Conservation (phyloP, 1,140 invertebrate genomes). For the Ectropis grisescens region DNA sequence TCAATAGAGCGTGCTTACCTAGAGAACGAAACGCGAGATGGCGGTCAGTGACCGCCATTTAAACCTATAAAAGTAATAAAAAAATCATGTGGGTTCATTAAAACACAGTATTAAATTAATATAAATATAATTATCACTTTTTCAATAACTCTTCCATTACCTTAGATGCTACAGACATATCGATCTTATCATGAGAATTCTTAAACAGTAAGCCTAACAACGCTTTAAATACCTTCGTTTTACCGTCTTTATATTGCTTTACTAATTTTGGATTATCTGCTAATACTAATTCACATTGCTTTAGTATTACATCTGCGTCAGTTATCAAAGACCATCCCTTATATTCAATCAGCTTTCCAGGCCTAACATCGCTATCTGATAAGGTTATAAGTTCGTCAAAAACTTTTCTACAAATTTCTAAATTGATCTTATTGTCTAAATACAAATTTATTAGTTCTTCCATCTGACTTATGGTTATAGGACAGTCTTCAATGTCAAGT, state of each 20-base stretch:
- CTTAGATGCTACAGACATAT: slow-evolving; percentile 74
- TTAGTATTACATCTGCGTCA: slow-evolving; percentile 72
- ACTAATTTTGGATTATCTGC: slow-evolving; percentile 78
- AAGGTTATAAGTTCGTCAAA: slow-evolving; percentile 70
- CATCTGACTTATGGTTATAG: slow-evolving; percentile 66
- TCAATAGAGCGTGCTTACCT: no score
- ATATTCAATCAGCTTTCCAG: slow-evolving; percentile 72
- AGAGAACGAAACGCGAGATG: no score
- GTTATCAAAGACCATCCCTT: slow-evolving; percentile 76
- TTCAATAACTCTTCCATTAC: slow-evolving; percentile 75
- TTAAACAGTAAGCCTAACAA: slow-evolving; percentile 74
- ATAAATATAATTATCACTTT: slow-evolving; percentile 41
- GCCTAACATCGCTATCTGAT: slow-evolving; percentile 26
- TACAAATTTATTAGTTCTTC: slow-evolving; percentile 74
- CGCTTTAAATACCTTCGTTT: slow-evolving; percentile 76
- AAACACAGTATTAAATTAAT: no score
- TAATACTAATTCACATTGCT: slow-evolving; percentile 74
- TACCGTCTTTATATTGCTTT: slow-evolving; percentile 77
- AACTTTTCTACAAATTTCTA: slow-evolving; percentile 68
- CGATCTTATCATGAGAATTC: slow-evolving; percentile 72
- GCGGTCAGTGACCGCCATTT: no score
- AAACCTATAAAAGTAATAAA: no score
- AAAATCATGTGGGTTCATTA: no score
- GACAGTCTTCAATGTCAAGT: slow-evolving; percentile 70
- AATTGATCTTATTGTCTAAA: slow-evolving; percentile 73